Percentiles rank a stretch among this genome's conserved stretches.
These are phyloP conservation scores for Lasioglossum baleicum DNA, from an alignment of 1,140 invertebrate genomes.

Conservation along the genomic window DNA sequence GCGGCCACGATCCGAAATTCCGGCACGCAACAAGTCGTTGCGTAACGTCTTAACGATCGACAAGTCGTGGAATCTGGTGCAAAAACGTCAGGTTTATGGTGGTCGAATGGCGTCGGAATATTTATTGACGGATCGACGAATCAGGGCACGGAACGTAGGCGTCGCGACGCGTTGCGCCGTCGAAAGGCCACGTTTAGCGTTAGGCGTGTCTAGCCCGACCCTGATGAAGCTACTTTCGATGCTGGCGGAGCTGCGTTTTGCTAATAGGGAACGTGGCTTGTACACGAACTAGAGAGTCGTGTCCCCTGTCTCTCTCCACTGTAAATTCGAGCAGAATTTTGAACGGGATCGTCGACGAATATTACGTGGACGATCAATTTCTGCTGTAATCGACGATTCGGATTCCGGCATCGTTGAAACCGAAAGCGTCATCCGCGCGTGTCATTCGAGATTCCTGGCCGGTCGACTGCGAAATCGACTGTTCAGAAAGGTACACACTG, in stretches of 20 bases:
- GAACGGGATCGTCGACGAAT: neutral
- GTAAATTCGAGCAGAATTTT: slow-evolving; percentile 1
- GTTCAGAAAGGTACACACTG: too few relatives aligned
- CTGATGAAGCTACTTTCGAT: slow-evolving; percentile 19
- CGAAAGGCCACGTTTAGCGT: neutral
- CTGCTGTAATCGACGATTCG: neutral
- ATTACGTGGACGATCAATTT: neutral
- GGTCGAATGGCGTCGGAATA: neutral
- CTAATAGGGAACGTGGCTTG: slow-evolving; percentile 17
- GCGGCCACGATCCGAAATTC: too few relatives aligned
- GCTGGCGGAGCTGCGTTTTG: slow-evolving; percentile 8
- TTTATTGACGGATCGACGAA: neutral
- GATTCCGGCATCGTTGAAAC: neutral
- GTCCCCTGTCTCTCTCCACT: neutral
- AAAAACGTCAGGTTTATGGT: neutral
- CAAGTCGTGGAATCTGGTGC: too few relatives aligned
- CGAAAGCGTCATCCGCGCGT: neutral
- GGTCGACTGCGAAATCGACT: too few relatives aligned
- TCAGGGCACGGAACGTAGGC: too few relatives aligned
- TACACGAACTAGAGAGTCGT: neutral
- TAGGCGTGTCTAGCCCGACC: neutral
- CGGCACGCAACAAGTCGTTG: too few relatives aligned
- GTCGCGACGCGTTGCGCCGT: neutral
- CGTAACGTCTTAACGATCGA: too few relatives aligned
- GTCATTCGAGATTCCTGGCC: neutral